phyloP scores from a whole-genome alignment of 2,888 invertebrate genomes.

The Noctuana brunneofusca region DNA sequence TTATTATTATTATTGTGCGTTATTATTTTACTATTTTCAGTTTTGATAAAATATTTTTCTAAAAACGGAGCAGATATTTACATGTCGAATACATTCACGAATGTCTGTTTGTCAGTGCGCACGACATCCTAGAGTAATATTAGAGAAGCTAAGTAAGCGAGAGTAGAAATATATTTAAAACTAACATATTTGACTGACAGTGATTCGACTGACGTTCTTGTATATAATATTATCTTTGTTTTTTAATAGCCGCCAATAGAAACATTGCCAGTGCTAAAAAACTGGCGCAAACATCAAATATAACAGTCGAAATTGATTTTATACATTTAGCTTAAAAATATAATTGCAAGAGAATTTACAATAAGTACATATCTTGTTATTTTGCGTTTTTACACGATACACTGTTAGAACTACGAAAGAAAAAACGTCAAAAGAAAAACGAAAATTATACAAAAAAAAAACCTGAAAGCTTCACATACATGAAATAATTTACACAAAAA shows the following conservation, averaged over 20 bases:
- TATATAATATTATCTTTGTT: not conserved
- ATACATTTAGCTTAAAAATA: conserved; percentile 33
- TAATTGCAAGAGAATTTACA: conserved; percentile 41
- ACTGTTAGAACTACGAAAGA: conserved; percentile 46
- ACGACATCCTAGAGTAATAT: conserved; percentile 20
- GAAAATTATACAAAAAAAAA: conserved; percentile 50
- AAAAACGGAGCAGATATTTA: conserved; percentile 40
- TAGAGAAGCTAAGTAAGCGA: conserved; percentile 30
- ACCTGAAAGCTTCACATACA: conserved; percentile 59
- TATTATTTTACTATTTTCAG: conserved; percentile 48
- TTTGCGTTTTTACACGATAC: conserved; percentile 45
- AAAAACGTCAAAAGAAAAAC: conserved; percentile 42
- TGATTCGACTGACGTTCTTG: not conserved
- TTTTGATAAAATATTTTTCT: conserved; percentile 37
- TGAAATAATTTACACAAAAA: conserved; percentile 67
- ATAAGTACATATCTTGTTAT: conserved; percentile 50
- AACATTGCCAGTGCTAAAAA: conserved; percentile 21
- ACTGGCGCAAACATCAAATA: conserved; percentile 27
- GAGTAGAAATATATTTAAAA: conserved; percentile 22
- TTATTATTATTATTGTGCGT: conserved; percentile 40
- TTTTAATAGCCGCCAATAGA: conserved; percentile 4
- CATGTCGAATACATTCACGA: conserved; percentile 31
- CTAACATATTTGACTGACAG: conserved; percentile 8
- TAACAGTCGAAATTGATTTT: conserved; percentile 35
- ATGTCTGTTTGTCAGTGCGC: conserved; percentile 31